These are phyloP conservation scores for Dermatemys mawii DNA, from an alignment of 2,113 vertebrate species.

Conservation along the genomic window DNA sequence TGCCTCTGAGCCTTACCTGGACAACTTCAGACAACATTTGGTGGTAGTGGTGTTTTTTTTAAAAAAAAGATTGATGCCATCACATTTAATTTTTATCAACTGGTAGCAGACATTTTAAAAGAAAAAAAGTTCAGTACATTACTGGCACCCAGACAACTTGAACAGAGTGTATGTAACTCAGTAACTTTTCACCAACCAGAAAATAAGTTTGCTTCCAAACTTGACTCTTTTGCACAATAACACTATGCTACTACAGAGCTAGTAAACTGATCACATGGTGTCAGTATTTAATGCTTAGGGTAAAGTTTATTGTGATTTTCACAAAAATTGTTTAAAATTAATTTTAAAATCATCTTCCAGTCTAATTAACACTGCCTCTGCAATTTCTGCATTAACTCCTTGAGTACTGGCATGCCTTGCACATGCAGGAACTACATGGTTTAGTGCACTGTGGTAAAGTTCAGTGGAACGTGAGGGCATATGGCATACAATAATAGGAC, in stretches of 20 bases:
- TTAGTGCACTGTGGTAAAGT: conserved; percentile 41
- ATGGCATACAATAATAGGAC: conserved; percentile 53
- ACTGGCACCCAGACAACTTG: not conserved
- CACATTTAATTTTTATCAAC: not conserved
- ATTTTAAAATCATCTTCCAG: conserved; percentile 55
- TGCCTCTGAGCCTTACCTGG: not conserved
- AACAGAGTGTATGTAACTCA: not conserved
- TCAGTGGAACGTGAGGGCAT: conserved; percentile 33
- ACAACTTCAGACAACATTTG: not conserved
- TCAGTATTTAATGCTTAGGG: not conserved
- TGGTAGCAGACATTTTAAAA: not conserved
- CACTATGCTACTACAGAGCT: not conserved
- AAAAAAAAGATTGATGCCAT: not conserved
- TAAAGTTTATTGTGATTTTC: not conserved
- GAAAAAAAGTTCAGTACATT: not conserved
- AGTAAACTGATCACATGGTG: fast-evolving
- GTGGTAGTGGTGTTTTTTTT: not conserved
- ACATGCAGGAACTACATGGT: conserved; percentile 1
- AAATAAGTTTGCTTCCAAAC: not conserved
- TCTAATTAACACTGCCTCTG: conserved; percentile 55
- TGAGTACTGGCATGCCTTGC: conserved; percentile 19
- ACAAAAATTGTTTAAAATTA: not conserved
- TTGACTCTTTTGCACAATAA: not conserved
- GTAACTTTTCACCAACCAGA: not conserved
- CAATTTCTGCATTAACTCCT: conserved; percentile 16